Evolutionary conservation across 2,113 vertebrate species (phyloP).

Genomic region (Tenrec ecaudatus): DNA sequence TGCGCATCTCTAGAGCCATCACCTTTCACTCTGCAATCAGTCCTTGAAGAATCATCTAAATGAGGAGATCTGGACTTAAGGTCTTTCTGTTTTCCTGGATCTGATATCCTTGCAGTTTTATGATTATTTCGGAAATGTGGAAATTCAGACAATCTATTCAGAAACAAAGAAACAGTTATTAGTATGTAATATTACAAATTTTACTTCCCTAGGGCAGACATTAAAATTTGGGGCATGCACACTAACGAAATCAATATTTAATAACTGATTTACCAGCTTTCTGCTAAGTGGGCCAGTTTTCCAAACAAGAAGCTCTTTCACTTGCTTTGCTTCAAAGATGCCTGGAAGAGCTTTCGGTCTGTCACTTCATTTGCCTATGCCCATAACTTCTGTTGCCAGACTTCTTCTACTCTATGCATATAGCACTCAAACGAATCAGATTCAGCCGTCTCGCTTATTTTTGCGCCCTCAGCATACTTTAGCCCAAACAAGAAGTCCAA

Average conservation of each 20-base stretch:
- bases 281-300: slow-evolving; percentile 33
- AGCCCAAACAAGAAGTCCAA: no score
- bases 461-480: not conserved
- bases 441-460: slow-evolving; percentile 16
- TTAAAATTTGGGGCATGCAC: slow-evolving; percentile 15
- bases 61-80: slow-evolving; percentile 80
- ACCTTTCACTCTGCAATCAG: slow-evolving; percentile 81
- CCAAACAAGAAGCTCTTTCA: slow-evolving; percentile 45
- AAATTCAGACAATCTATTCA: slow-evolving; percentile 85
- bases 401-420: not conserved
- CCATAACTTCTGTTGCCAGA: not conserved
- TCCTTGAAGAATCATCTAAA: slow-evolving; percentile 77
- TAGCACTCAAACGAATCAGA: slow-evolving; percentile 17
- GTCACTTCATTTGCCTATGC: not conserved
- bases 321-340: slow-evolving; percentile 32
- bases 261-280: slow-evolving; percentile 11
- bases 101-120: slow-evolving; percentile 74
- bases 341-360: not conserved
- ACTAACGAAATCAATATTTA: slow-evolving; percentile 7
- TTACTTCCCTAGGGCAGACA: slow-evolving; percentile 38
- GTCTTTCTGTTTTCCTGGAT: slow-evolving; percentile 83
- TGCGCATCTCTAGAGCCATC: slow-evolving; percentile 80
- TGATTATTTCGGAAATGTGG: slow-evolving; percentile 84
- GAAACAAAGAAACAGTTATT: slow-evolving; percentile 58
- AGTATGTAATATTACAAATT: slow-evolving; percentile 48